phyloP scores from a whole-genome alignment of 64 coral and sea anemone species.

The Stylophora pistillata region DNA sequence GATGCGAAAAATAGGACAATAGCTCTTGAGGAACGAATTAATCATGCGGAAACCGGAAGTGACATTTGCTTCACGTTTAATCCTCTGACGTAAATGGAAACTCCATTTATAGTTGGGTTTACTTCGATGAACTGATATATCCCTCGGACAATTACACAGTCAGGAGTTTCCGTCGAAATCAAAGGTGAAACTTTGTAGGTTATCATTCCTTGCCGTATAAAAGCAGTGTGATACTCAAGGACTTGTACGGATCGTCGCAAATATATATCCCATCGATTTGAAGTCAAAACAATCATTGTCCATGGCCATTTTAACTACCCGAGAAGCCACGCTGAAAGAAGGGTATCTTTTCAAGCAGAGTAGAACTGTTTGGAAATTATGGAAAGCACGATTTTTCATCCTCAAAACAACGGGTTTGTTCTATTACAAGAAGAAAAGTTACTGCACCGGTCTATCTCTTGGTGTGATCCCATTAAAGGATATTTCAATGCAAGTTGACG shows the following conservation, averaged over 20 bases:
- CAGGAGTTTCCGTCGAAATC: background rate
- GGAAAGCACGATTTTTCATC: constrained; percentile 96
- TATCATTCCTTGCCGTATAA: background rate
- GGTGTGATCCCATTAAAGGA: constrained; percentile 78
- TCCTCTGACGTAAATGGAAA: background rate
- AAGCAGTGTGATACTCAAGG: background rate
- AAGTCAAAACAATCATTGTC: constrained; percentile 16
- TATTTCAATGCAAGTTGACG: constrained; percentile 92
- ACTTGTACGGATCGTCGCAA: background rate
- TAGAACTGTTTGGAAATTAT: constrained; percentile 88
- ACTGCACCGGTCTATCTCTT: constrained; percentile 52
- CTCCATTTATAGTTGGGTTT: background rate
- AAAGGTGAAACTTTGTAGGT: background rate
- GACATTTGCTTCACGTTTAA: background rate
- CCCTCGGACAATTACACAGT: background rate
- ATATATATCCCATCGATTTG: constrained; percentile 7
- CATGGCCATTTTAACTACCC: constrained; percentile 65
- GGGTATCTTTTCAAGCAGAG: constrained; percentile 99
- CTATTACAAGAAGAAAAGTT: constrained; percentile 87
- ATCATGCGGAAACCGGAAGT: background rate
- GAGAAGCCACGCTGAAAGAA: constrained; percentile 74
- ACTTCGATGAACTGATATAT: background rate
- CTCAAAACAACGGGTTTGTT: constrained; percentile 84
- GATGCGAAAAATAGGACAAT: background rate
- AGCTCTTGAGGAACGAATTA: background rate